phyloP scores from a whole-genome alignment of 2,113 vertebrate genomes.

The Corapipo altera region DNA sequence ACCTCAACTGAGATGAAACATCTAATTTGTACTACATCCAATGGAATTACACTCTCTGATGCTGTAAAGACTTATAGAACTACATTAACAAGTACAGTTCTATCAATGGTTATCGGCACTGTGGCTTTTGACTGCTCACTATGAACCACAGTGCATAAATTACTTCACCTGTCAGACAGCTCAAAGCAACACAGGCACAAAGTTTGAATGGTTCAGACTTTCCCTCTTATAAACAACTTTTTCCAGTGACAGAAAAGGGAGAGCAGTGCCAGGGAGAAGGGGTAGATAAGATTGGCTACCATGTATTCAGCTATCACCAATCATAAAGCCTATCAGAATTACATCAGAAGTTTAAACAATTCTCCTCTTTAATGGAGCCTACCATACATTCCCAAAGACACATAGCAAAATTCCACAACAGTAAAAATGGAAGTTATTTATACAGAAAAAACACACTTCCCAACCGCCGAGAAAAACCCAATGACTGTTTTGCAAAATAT shows the following conservation, averaged over 20 bases:
- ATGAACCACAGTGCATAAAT: constrained; percentile 52
- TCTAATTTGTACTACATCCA: constrained; percentile 37
- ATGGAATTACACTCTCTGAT: constrained; percentile 11
- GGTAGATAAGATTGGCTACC: neutral
- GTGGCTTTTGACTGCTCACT: constrained; percentile 58
- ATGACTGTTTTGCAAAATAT: neutral
- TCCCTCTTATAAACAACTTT: neutral
- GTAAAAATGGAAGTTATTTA: neutral
- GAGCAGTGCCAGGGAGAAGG: neutral
- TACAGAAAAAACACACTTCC: neutral
- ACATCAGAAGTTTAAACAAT: neutral
- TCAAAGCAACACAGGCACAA: constrained; percentile 45
- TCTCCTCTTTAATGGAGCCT: neutral
- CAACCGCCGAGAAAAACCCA: constrained; percentile 9
- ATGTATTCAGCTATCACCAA: neutral
- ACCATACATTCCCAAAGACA: neutral
- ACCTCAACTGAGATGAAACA: constrained; percentile 42
- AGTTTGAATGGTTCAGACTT: constrained; percentile 4
- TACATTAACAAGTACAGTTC: constrained; percentile 45
- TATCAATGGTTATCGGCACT: constrained; percentile 54
- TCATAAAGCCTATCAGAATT: neutral
- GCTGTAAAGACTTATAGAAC: constrained; percentile 22
- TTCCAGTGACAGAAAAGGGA: neutral
- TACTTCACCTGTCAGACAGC: constrained; percentile 50
- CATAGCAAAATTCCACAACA: neutral